phyloP scores from a whole-genome alignment of 2,797 vertebrate genomes.

The Eulemur coronatus region DNA sequence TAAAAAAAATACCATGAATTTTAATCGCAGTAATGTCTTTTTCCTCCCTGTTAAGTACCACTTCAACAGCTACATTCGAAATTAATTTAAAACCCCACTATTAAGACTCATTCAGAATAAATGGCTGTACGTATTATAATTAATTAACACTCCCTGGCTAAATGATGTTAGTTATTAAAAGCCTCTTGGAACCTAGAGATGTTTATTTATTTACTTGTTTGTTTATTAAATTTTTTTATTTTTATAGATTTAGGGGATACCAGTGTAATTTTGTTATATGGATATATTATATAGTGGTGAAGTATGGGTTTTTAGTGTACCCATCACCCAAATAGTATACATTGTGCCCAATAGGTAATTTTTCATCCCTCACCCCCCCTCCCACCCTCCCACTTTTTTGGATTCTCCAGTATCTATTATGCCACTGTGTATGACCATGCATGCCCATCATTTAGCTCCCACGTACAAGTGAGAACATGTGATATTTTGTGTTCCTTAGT shows the following conservation, averaged over 20 bases:
- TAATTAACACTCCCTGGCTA: slow-evolving; percentile 15
- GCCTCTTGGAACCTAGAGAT: not conserved
- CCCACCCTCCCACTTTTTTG: not conserved
- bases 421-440: not conserved
- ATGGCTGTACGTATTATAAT: not conserved
- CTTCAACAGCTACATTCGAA: not conserved
- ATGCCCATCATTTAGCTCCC: not conserved
- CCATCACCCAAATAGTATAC: not conserved
- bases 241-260: not conserved
- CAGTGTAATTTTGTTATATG: not conserved
- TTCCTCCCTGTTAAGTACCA: not conserved
- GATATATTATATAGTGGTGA: not conserved
- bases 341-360: not conserved
- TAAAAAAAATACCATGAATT: not conserved
- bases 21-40: not conserved
- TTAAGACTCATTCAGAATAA: slow-evolving; percentile 38
- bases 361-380: not conserved
- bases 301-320: not conserved
- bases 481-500: not conserved
- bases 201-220: not conserved
- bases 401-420: not conserved
- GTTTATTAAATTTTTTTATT: not conserved
- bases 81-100: not conserved
- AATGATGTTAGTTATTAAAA: slow-evolving; percentile 1
- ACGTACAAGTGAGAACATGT: not conserved